These are phyloP conservation scores for Rhinophrynus dorsalis DNA, from an alignment of 2,797 vertebrate genomes.

Conservation along the genomic window DNA sequence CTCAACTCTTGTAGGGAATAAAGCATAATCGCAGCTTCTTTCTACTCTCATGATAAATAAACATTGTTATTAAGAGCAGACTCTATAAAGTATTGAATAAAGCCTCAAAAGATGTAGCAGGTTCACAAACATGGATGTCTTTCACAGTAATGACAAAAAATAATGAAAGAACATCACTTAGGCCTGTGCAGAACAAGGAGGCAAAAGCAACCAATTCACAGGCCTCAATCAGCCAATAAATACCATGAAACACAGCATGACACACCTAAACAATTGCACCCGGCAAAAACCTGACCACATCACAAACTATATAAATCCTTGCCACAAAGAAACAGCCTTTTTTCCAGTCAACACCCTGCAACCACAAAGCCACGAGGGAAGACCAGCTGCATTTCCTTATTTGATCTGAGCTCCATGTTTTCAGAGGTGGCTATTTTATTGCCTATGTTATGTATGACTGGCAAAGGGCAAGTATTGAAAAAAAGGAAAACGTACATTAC, in stretches of 20 bases:
- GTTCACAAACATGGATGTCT: neutral
- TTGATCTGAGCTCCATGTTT: neutral
- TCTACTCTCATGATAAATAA: too few species aligned
- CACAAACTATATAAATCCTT: constrained; percentile 11
- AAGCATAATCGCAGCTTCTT: too few species aligned
- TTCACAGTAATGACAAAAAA: constrained; percentile 21
- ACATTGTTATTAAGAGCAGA: too few species aligned
- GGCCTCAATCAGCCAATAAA: constrained; percentile 10
- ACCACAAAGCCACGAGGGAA: neutral
- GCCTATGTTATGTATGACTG: neutral
- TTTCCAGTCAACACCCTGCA: neutral
- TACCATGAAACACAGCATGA: constrained; percentile 38
- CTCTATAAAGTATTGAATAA: neutral
- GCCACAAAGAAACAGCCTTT: neutral
- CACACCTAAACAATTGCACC: constrained; percentile 41
- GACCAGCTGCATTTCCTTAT: constrained; percentile 1
- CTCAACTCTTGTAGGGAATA: too few species aligned
- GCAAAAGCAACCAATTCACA: constrained; percentile 20
- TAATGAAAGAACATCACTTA: constrained; percentile 8
- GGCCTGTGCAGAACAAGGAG: neutral
- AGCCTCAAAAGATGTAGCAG: neutral
- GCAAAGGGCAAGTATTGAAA: too few species aligned
- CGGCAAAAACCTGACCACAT: constrained; percentile 14
- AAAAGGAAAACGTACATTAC: too few species aligned
- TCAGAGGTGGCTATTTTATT: neutral